Percentiles rank a stretch among this genome's conserved stretches.
These are phyloP conservation scores for Thysanoteuthis rhombus DNA, from an alignment of 2,888 invertebrate genomes.

Conservation along the genomic window DNA sequence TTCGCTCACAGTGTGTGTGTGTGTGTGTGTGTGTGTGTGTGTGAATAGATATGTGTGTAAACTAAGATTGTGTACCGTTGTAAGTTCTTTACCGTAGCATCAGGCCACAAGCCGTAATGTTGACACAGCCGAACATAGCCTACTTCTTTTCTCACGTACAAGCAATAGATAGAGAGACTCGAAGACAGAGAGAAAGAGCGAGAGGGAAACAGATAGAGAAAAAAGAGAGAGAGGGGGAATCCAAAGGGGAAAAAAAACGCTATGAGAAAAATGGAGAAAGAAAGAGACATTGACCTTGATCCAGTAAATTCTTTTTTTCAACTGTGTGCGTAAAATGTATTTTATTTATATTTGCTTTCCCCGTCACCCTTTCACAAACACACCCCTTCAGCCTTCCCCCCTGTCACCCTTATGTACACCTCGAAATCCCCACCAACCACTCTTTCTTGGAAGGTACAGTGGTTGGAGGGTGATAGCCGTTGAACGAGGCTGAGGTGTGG, in stretches of 20 bases:
- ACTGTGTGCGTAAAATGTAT: background rate
- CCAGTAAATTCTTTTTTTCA: background rate
- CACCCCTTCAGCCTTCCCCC: too few species aligned
- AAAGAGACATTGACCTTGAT: background rate
- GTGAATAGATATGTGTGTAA: background rate
- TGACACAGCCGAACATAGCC: background rate
- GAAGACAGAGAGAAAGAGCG: background rate
- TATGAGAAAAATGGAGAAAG: background rate
- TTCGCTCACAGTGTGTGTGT: background rate
- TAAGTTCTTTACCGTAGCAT: background rate
- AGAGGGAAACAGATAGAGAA: background rate
- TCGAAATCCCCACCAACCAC: background rate
- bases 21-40: background rate
- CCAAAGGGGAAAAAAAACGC: background rate
- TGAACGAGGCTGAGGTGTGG: background rate
- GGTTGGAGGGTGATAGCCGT: background rate
- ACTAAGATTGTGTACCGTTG: background rate
- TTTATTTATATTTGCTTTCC: background rate
- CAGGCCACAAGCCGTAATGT: background rate
- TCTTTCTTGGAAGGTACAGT: background rate
- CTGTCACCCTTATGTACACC: too few species aligned
- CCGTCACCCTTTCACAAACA: background rate
- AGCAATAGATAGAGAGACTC: background rate
- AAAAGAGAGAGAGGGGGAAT: background rate
- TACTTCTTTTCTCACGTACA: background rate